A percentile compares a stretch with the other conserved stretches of the same genome.
These are phyloP conservation scores for Ariopsis seemanni DNA, from an alignment of 2,113 vertebrate species.

Conservation along the genomic window DNA sequence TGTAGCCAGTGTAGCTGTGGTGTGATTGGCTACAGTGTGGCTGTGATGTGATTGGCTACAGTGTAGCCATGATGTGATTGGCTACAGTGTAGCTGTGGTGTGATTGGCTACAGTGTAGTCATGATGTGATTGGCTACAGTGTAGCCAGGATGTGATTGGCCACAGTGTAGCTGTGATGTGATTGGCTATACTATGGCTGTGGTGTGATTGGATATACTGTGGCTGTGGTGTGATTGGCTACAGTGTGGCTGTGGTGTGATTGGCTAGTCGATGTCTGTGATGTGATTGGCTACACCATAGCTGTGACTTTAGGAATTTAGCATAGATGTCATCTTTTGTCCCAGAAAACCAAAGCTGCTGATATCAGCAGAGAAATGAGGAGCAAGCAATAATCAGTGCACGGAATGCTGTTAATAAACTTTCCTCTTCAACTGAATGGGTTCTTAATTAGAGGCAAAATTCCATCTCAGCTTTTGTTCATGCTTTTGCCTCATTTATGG, in stretches of 20 bases:
- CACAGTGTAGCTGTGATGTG: background rate
- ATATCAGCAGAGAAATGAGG: slow-evolving; percentile 5
- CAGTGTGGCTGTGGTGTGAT: background rate
- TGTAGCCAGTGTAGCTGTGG: background rate
- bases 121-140: background rate
- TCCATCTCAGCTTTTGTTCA: background rate
- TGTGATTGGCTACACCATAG: background rate
- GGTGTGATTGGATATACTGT: background rate
- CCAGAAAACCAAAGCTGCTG: background rate
- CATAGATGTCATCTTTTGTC: background rate
- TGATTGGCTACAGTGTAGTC: background rate
- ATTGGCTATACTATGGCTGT: background rate
- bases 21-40: background rate
- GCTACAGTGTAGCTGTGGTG: background rate
- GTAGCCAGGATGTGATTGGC: background rate
- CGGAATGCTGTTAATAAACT: background rate
- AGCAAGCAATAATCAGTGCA: slow-evolving; percentile 7
- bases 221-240: background rate
- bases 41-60: background rate
- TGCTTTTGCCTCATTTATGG: background rate
- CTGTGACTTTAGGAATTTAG: background rate
- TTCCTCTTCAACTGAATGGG: background rate
- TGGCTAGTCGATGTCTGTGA: background rate
- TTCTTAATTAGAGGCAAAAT: background rate
- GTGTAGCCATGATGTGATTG: background rate